Evolutionary conservation across 2,113 vertebrate species (phyloP).

Genomic region (Odobenus rosmarus): DNA sequence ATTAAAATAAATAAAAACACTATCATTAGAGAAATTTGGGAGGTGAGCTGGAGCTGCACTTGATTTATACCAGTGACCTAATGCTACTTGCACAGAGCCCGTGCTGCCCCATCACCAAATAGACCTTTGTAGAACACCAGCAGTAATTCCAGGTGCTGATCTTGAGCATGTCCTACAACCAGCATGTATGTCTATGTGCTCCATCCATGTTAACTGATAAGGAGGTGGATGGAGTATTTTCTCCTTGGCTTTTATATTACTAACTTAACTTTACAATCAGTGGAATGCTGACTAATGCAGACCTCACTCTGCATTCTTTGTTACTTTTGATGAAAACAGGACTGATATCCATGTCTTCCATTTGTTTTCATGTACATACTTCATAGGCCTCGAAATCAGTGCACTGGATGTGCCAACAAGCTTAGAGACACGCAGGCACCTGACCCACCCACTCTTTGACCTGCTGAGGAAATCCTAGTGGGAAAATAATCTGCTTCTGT

Average conservation of each 20-base stretch:
- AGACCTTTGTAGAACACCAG: not conserved
- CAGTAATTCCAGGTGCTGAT: not conserved
- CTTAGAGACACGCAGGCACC: not conserved
- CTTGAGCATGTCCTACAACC: not conserved
- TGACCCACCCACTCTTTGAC: constrained; percentile 58
- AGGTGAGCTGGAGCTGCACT: not conserved
- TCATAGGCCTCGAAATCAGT: constrained; percentile 27
- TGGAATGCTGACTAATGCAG: not conserved
- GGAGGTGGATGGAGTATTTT: not conserved
- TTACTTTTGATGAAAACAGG: not conserved
- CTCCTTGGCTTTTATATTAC: not conserved
- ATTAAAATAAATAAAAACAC: not conserved
- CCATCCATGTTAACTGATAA: not conserved
- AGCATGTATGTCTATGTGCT: not conserved
- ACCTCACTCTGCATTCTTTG: not conserved
- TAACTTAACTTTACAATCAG: not conserved
- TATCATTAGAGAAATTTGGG: not conserved
- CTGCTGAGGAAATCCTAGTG: constrained; percentile 65
- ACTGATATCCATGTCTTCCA: not conserved
- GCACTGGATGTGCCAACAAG: not conserved
- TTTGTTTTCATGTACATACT: not conserved
- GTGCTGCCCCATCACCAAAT: not conserved
- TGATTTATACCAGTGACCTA: not conserved
- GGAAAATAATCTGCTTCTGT: constrained; percentile 52
- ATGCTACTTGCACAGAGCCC: not conserved